A percentile compares a stretch with the other conserved stretches of the same genome.
phyloP scores from a whole-genome alignment of 2,113 vertebrate species.

The Verasper variegatus region DNA sequence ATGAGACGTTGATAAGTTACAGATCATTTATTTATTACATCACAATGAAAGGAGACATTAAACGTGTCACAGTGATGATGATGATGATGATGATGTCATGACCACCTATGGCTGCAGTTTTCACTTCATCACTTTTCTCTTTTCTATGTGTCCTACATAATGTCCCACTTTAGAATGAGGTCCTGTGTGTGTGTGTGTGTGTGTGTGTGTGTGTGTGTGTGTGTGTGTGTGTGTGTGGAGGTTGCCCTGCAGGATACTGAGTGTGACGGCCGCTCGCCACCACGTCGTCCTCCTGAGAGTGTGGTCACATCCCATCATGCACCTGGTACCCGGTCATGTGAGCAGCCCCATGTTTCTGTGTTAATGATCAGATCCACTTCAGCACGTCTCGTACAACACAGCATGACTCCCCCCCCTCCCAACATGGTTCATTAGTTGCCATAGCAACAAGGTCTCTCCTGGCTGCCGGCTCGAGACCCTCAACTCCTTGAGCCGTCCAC shows the following conservation, averaged over 20 bases:
- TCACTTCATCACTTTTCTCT: constrained; percentile 5
- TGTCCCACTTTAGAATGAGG: constrained; percentile 79
- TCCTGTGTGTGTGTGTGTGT: constrained; percentile 40
- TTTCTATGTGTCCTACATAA: constrained; percentile 68
- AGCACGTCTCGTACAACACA: constrained; percentile 15
- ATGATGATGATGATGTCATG: not conserved
- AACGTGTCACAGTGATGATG: not conserved
- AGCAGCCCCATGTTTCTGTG: not conserved
- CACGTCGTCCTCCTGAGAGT: not conserved
- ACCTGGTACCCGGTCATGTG: not conserved
- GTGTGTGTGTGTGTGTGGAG: not conserved
- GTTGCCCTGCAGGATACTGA: no score
- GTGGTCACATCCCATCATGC: not conserved
- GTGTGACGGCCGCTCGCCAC: not conserved
- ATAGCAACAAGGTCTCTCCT: constrained; percentile 63
- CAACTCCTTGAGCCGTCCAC: constrained; percentile 13
- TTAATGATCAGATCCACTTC: not conserved
- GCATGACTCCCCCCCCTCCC: constrained; percentile 2
- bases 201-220: no score
- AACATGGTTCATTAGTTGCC: constrained; percentile 57
- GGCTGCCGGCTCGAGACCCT: constrained; percentile 31
- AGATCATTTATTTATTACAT: not conserved
- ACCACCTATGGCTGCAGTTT: not conserved
- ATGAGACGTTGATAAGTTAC: not conserved
- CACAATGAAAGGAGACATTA: not conserved